Evolutionary conservation across 2,888 invertebrate species (phyloP).

Genomic region (Ichneumoninae sp.): DNA sequence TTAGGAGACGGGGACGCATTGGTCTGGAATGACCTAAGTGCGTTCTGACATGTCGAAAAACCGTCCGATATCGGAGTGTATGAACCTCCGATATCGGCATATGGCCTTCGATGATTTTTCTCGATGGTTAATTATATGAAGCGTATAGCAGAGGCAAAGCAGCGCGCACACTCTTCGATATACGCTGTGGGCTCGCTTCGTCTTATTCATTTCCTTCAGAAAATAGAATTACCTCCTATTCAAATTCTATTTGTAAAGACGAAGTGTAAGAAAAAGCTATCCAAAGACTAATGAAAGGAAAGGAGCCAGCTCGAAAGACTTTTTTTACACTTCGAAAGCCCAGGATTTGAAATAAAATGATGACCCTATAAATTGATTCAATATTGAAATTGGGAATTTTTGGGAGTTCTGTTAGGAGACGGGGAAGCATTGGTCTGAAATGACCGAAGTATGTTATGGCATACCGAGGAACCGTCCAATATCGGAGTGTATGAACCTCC

Average conservation of each 20-base stretch:
- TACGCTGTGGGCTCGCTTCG: slow-evolving; percentile 24
- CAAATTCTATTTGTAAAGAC: neutral
- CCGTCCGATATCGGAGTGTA: neutral
- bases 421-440: neutral
- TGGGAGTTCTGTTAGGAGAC: neutral
- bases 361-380: neutral
- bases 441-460: slow-evolving; percentile 27
- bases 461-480: neutral
- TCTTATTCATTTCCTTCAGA: slow-evolving; percentile 4
- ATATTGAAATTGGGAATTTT: neutral
- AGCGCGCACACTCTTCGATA: slow-evolving; percentile 55
- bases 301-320: neutral
- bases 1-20: neutral
- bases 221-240: neutral
- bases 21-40: slow-evolving; percentile 11
- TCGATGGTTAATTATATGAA: slow-evolving; percentile 80
- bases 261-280: neutral
- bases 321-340: neutral
- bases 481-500: neutral
- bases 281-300: neutral
- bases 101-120: slow-evolving; percentile 82
- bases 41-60: slow-evolving; percentile 6
- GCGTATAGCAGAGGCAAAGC: slow-evolving; percentile 73
- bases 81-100: slow-evolving; percentile 73
- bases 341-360: neutral